Conservation (phyloP, 2,888 invertebrate genomes). For the Tridacna gigas region DNA sequence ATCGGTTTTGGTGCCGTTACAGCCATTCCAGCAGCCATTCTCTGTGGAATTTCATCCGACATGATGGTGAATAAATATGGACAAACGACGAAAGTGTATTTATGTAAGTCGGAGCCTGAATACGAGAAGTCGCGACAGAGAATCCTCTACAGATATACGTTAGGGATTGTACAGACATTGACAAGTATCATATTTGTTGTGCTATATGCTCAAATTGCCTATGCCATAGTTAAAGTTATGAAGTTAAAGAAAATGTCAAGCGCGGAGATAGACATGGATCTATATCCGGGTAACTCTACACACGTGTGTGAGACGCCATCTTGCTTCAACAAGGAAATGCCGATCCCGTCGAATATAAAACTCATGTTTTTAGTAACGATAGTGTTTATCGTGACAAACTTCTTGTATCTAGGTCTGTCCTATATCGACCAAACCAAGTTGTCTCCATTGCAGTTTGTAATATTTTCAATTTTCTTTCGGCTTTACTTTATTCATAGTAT, state of each 20-base stretch:
- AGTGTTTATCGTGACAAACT: slow-evolving; percentile 57
- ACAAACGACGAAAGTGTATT: slow-evolving; percentile 28
- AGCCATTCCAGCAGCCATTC: slow-evolving; percentile 51
- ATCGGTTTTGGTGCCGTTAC: slow-evolving; percentile 48
- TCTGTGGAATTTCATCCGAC: slow-evolving; percentile 48
- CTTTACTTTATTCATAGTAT: slow-evolving; percentile 60
- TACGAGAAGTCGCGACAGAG: slow-evolving; percentile 28
- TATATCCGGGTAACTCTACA: neutral
- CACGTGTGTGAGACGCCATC: slow-evolving; percentile 14
- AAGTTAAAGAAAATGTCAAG: slow-evolving; percentile 13
- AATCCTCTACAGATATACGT: slow-evolving; percentile 41
- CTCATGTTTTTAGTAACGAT: slow-evolving; percentile 57
- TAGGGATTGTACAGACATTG: slow-evolving; percentile 33
- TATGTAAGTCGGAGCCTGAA: slow-evolving; percentile 49
- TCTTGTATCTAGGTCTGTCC: slow-evolving; percentile 44
- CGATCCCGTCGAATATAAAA: slow-evolving; percentile 50
- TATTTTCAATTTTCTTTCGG: slow-evolving; percentile 51
- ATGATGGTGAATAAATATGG: slow-evolving; percentile 37
- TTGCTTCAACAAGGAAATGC: slow-evolving; percentile 32
- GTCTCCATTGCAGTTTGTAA: slow-evolving; percentile 39
- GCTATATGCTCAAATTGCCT: slow-evolving; percentile 52
- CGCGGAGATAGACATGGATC: slow-evolving; percentile 8
- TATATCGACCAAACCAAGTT: slow-evolving; percentile 55
- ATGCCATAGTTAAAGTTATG: slow-evolving; percentile 49
- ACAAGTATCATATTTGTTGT: slow-evolving; percentile 44